Base-by-base conservation (phyloP, 1,140 invertebrate genomes). In the Metaphire vulgaris region DNA sequence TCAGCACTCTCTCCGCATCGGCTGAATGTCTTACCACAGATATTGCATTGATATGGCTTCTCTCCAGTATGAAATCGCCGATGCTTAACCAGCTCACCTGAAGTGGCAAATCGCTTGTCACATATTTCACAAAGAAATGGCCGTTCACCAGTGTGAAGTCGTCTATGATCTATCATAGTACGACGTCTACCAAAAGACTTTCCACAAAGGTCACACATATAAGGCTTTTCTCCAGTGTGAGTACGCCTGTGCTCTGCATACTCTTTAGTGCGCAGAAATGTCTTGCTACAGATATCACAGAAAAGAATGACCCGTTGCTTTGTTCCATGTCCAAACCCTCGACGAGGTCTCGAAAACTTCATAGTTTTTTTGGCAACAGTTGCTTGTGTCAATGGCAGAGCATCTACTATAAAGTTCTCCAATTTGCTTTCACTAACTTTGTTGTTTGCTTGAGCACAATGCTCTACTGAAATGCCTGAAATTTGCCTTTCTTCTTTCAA, bases 11-110 rank as follows among this genome's bases (percentile, higher is more conserved):
- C 72, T 14, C 72, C 41, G n/a, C 33, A 34, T 33, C 94, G 94
- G 0, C 94, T 96, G 85, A 96, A 97, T 79, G 94, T 87, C 87
- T 96, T 96, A 74, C 93, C 92, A 85, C 95, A 97, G 64, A 95
- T 91, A 79, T 93, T 92, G 86, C 94, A 97, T 81, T 93, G 91
- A 34, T 73, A 41, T 1, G 72, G 72, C 30, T 41, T 33, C 21
- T 33, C 33, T n/a, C 31, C 41, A 2, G 31, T 34, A 30, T 73
- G 72, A 21, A 34, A 73, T 1, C 72, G 72, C 56, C 72, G 72
- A n/a, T 73, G 72, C 33, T 73, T 73, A 1, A 34, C 41, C 32
- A 73, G 41, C 26, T 73, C 72, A 1, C 72, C 41, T 15, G 32
- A 34, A 32, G 94, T 94, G 0, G 94, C 96, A 85, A 96, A 97